Conservation (phyloP, 2,113 vertebrate genomes). For the Spheniscus mendiculus region DNA sequence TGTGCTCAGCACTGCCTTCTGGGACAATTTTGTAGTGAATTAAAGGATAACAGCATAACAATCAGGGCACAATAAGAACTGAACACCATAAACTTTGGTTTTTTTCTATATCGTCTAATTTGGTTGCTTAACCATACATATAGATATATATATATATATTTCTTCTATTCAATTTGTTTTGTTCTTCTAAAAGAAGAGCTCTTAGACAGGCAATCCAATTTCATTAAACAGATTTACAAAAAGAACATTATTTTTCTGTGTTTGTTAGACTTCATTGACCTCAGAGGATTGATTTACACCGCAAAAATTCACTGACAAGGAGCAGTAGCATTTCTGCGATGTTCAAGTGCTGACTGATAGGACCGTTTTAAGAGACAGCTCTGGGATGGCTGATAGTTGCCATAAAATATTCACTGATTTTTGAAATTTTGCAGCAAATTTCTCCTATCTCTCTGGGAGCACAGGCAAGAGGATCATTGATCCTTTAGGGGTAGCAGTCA, state of each 20-base stretch:
- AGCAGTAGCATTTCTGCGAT: neutral
- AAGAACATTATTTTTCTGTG: neutral
- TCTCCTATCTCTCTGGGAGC: neutral
- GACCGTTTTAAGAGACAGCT: neutral
- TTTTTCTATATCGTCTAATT: neutral
- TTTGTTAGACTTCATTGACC: neutral
- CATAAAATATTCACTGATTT: neutral
- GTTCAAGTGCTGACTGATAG: neutral
- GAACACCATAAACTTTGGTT: accelerated
- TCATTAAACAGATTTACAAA: neutral
- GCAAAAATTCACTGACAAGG: neutral
- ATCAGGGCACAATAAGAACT: neutral
- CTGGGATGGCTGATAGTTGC: neutral
- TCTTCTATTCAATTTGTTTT: neutral
- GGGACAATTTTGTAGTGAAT: neutral
- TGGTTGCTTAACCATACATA: neutral
- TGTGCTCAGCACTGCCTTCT: neutral
- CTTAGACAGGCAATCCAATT: neutral
- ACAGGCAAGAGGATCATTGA: neutral
- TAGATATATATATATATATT: neutral
- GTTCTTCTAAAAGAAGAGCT: neutral
- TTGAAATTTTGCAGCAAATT: neutral
- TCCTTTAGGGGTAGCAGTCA: neutral
- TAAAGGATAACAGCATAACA: neutral
- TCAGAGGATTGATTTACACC: neutral